A percentile compares a stretch with the other conserved stretches of the same genome.
phyloP scores from a whole-genome alignment of 2,888 invertebrate genomes.

The Steromphala cineraria region DNA sequence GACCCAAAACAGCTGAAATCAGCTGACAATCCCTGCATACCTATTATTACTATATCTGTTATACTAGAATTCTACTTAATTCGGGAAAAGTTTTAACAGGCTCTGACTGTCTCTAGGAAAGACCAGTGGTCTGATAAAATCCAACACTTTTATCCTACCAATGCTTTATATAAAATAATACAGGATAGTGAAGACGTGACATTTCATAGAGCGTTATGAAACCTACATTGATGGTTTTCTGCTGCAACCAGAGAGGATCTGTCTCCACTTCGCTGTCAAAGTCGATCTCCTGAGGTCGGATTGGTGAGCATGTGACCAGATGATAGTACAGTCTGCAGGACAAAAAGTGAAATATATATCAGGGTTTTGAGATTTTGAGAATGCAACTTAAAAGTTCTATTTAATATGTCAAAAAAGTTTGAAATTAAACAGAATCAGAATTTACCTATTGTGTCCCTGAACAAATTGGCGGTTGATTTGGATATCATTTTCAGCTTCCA shows the following conservation, averaged over 20 bases:
- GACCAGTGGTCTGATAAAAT: too few species aligned
- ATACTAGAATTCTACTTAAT: too few species aligned
- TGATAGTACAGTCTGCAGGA: constrained; percentile 85
- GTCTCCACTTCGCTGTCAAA: constrained; percentile 92
- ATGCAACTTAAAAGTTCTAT: not conserved
- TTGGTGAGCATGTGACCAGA: constrained; percentile 93
- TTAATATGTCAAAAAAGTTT: too few species aligned
- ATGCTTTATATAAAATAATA: too few species aligned
- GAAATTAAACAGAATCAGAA: too few species aligned
- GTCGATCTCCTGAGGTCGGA: constrained; percentile 95
- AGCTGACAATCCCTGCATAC: too few species aligned
- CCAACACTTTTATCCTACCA: too few species aligned
- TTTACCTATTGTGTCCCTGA: constrained; percentile 89
- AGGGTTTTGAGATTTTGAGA: not conserved
- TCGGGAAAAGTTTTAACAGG: too few species aligned
- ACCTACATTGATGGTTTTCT: constrained; percentile 72
- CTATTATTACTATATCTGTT: too few species aligned
- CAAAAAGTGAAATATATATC: not conserved
- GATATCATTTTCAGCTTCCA: constrained; percentile 86
- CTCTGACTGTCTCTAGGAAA: too few species aligned
- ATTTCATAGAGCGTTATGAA: not conserved
- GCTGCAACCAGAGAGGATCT: constrained; percentile 93
- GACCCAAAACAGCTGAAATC: too few species aligned
- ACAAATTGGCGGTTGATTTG: constrained; percentile 92
- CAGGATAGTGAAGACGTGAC: too few species aligned